Evolutionary conservation across 1,140 invertebrate species (phyloP).

Genomic region (Conus ventricosus): DNA sequence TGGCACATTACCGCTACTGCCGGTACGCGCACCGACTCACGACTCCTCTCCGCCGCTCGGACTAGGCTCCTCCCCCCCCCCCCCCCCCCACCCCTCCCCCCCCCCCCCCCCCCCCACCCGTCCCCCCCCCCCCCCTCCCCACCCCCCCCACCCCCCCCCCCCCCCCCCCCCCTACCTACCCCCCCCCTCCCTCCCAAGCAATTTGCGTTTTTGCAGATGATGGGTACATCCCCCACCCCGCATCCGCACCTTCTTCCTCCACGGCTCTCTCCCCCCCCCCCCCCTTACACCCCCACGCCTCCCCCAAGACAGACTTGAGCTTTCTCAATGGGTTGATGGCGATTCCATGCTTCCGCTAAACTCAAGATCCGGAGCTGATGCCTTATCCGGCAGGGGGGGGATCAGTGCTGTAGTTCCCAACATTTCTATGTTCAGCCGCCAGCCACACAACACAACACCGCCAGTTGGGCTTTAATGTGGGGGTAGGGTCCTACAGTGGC

Average conservation of each 20-base stretch:
- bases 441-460: background rate
- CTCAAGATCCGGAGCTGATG: background rate
- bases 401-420: too few species aligned
- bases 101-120: background rate
- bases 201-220: conserved; percentile 27
- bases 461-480: background rate
- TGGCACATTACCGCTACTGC: background rate
- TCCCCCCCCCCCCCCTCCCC: background rate
- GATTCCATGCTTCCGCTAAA: conserved; percentile 5
- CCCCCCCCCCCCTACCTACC: background rate
- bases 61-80: background rate
- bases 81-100: background rate
- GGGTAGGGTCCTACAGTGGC: too few species aligned
- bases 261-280: too few species aligned
- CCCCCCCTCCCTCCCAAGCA: background rate
- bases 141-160: background rate
- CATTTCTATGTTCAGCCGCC: too few species aligned
- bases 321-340: background rate
- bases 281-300: too few species aligned
- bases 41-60: background rate
- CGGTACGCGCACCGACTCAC: background rate
- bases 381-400: too few species aligned
- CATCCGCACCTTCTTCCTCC: too few species aligned
- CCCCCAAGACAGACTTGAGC: background rate
- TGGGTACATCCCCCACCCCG: too few species aligned